Evolutionary conservation across 1,140 invertebrate species (phyloP).

Genomic region (Heliconius hermathena): DNA sequence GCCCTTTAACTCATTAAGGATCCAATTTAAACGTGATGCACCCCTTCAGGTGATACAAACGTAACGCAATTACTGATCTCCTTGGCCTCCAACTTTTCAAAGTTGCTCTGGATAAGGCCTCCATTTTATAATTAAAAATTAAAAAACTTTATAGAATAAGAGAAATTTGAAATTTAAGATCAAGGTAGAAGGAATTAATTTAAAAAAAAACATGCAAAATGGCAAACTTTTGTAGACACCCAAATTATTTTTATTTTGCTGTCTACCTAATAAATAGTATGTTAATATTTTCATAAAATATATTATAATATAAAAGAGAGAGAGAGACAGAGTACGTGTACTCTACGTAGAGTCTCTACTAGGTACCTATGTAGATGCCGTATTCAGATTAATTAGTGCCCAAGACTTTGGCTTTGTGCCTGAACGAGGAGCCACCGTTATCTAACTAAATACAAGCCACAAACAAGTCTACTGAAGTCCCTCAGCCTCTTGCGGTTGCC

Average conservation of each 20-base stretch:
- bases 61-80: constrained; percentile 71
- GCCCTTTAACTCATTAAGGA: constrained; percentile 72
- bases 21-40: constrained; percentile 67
- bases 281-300: neutral
- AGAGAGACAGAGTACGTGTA: neutral
- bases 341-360: neutral
- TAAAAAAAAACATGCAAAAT: no score
- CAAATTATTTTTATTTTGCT: no score
- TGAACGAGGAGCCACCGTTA: neutral
- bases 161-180: no score
- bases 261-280: no score
- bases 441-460: constrained; percentile 8
- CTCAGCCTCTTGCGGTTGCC: neutral
- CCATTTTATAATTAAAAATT: neutral
- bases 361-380: neutral
- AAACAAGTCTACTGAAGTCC: neutral
- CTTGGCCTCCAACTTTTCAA: constrained; percentile 34
- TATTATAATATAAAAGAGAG: no score
- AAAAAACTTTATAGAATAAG: no score
- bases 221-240: no score
- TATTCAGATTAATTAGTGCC: neutral
- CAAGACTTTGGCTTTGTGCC: constrained; percentile 7
- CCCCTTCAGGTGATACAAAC: constrained; percentile 73
- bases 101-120: constrained; percentile 21
- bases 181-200: no score